These are phyloP conservation scores for Heliconius aoede DNA, from an alignment of 2,888 invertebrate species.

Conservation along the genomic window DNA sequence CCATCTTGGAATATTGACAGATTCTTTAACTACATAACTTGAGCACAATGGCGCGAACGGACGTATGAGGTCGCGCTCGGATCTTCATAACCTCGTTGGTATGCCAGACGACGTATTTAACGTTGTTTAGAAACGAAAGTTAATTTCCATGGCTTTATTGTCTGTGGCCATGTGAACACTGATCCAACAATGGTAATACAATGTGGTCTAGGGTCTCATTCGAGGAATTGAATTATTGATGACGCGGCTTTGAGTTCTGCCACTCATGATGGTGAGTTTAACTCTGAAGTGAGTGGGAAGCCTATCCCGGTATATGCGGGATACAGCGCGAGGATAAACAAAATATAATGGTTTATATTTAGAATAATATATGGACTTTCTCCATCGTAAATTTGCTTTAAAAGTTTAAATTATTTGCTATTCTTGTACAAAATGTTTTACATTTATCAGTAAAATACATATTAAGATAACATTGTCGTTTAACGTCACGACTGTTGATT, in stretches of 20 bases:
- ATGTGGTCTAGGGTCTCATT: background rate
- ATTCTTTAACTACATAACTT: constrained; percentile 43
- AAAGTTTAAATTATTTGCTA: background rate
- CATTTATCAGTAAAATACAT: constrained; percentile 7
- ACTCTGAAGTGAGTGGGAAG: too few species aligned
- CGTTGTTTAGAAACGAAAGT: constrained; percentile 41
- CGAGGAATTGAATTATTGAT: background rate
- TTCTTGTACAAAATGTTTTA: background rate
- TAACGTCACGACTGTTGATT: constrained; percentile 2
- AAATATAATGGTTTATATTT: background rate
- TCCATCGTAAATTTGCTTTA: background rate
- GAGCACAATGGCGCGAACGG: constrained; percentile 43
- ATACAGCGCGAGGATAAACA: background rate
- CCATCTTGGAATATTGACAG: constrained; percentile 6
- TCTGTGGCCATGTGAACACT: constrained; percentile 5
- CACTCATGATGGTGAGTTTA: too few species aligned
- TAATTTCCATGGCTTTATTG: constrained; percentile 36
- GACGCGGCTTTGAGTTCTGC: too few species aligned
- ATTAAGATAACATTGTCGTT: constrained; percentile 9
- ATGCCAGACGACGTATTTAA: constrained; percentile 42
- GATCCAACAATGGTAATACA: background rate
- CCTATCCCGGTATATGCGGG: too few species aligned
- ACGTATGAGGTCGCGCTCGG: constrained; percentile 46
- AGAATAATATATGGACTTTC: background rate
- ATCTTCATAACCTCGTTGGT: constrained; percentile 46